Evolutionary conservation across 2,888 invertebrate genomes (phyloP), one percentile per base, ranked within the genome.

Genomic region (Cheilosia impressa): DNA sequence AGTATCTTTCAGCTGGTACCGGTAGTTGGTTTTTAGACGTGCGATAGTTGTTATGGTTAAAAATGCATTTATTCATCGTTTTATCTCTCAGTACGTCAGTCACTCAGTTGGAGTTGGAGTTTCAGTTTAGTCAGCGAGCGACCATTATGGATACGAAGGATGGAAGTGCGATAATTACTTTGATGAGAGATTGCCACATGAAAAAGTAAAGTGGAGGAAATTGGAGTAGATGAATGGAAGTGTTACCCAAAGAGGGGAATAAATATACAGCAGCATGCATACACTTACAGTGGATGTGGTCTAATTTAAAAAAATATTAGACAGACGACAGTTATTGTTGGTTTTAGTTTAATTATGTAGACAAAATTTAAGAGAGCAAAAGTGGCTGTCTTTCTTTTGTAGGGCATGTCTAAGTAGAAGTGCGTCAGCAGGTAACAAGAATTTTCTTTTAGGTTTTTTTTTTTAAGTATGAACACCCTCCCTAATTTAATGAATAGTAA

Each of bases 21-120:
- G 31, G 31, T 31, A 31, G 31, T 31, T 31, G 9, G 6, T 27
- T 27, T 27, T 9, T 31, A 19, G 45, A 9, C 41, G 22, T 31
- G n/a, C 31, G 52, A 31, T 63, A 45, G 31, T 68, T 57, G 52
- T 66, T 41, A 52, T 41, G 24, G 38, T 62, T 15, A 31, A 45
- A 76, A 57, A 52, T 71, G n/a, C 60, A 76, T 71, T 71, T 73
- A 75, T 68, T 58, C 63, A 27, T 73, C 68, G 19, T 52, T 47
- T 66, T 24, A 73, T 53, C 47, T 52, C 57, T 77, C 53, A 45
- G 41, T 77, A 53, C 72, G 72, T 71, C 71, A 77, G 47, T 58
- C 55, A 72, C 38, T 71, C 65, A 68, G 65, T 60, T 31, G 7
- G 31, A 6, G 31, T 71, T 31, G 9, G 31, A 31, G 31, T 9